Evolutionary conservation across 2,797 vertebrate species (phyloP).

Genomic region (Coregonus suidteri): DNA sequence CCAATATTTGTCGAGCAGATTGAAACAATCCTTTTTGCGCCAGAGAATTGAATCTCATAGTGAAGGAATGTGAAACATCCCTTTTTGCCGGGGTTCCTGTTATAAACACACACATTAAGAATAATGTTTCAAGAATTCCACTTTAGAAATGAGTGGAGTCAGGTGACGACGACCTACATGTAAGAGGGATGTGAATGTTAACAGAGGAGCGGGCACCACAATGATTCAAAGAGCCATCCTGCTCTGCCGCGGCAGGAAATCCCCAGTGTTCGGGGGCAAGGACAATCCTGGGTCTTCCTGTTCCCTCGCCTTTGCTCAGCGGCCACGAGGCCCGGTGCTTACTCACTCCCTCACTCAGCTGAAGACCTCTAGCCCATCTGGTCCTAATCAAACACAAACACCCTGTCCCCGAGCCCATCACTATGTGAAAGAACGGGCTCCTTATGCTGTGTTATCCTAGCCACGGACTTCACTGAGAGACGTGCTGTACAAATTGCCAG

Average conservation of each 20-base stretch:
- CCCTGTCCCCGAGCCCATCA: conserved; percentile 8
- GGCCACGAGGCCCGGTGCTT: neutral
- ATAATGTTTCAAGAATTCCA: conserved; percentile 33
- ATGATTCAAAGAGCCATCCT: conserved; percentile 54
- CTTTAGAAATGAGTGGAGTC: conserved; percentile 19
- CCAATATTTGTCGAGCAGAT: conserved; percentile 23
- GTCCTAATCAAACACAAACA: conserved; percentile 22
- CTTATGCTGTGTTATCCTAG: conserved; percentile 13
- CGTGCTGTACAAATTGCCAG: conserved; percentile 37
- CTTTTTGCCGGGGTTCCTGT: conserved; percentile 30
- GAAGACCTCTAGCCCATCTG: neutral
- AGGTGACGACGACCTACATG: conserved; percentile 17
- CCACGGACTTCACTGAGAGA: conserved; percentile 22
- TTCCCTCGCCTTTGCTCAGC: conserved; percentile 25
- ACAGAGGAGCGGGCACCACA: conserved; percentile 34
- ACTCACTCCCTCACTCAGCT: conserved; percentile 5
- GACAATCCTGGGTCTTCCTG: conserved; percentile 50
- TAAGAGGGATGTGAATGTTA: conserved; percentile 21
- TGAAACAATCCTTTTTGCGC: conserved; percentile 29
- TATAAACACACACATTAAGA: conserved; percentile 60
- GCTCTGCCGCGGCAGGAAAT: conserved; percentile 46
- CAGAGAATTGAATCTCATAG: conserved; percentile 25
- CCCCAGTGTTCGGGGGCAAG: conserved; percentile 19
- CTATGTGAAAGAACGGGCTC: conserved; percentile 18
- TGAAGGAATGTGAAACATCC: conserved; percentile 59